A percentile compares a stretch with the other conserved stretches of the same genome.
These are phyloP conservation scores for Argyrosomus regius DNA, from an alignment of 2,797 vertebrate genomes.

Conservation along the genomic window DNA sequence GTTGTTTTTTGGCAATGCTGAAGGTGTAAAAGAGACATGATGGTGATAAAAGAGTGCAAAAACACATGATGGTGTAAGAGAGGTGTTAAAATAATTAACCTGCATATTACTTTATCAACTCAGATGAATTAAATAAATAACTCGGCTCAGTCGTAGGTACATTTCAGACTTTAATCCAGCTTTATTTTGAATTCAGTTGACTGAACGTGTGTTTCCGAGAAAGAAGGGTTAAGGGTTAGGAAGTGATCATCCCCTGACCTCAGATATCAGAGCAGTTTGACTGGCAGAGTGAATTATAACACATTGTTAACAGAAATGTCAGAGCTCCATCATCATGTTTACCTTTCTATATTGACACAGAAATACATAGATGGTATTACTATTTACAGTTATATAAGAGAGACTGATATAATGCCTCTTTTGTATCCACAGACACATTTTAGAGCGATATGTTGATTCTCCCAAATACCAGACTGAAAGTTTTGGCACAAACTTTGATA, in stretches of 20 bases:
- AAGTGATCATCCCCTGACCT: conserved; percentile 26
- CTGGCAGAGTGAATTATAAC: conserved; percentile 44
- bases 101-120: not conserved
- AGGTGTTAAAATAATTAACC: not conserved
- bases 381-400: conserved; percentile 28
- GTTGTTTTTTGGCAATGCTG: conserved; percentile 35
- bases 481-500: not conserved
- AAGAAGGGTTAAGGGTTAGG: not conserved
- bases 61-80: not conserved
- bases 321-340: conserved; percentile 48
- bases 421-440: conserved; percentile 30
- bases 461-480: not conserved
- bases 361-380: conserved; percentile 32
- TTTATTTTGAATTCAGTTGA: not conserved
- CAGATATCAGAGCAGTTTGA: conserved; percentile 11
- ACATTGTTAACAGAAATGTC: conserved; percentile 68
- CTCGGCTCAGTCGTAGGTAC: not conserved
- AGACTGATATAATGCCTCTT: conserved; percentile 25
- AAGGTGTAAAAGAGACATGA: conserved; percentile 28
- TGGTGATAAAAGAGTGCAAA: conserved; percentile 5
- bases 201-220: not conserved
- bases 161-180: not conserved
- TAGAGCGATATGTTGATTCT: not conserved
- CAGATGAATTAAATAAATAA: not conserved
- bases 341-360: conserved; percentile 65